Percentiles rank a stretch among this genome's conserved stretches.
Evolutionary conservation across 2,113 vertebrate species (phyloP).

Genomic region (Leucoraja erinaceus): DNA sequence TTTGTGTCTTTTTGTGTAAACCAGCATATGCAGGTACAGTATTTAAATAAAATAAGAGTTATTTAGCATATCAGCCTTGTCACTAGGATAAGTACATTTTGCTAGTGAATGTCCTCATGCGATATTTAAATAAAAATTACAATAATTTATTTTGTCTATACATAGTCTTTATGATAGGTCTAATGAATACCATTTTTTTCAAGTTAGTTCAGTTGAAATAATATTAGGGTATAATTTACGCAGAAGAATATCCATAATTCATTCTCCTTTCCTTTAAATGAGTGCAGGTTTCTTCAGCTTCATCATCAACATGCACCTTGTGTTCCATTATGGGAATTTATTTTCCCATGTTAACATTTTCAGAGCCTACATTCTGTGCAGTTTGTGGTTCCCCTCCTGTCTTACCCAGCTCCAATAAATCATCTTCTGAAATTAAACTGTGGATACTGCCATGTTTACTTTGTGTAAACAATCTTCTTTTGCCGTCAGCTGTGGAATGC

Average conservation of each 20-base stretch:
- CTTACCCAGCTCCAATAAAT: slow-evolving; percentile 41
- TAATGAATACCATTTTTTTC: not conserved
- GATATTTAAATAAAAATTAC: not conserved
- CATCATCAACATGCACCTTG: slow-evolving; percentile 41
- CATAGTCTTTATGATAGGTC: not conserved
- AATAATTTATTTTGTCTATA: not conserved
- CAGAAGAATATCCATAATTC: not conserved
- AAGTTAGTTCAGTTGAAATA: not conserved
- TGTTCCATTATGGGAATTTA: slow-evolving; percentile 37
- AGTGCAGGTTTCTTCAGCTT: slow-evolving; percentile 38
- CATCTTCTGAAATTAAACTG: slow-evolving; percentile 54
- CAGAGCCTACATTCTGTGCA: not conserved
- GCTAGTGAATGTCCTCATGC: not conserved
- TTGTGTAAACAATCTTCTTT: slow-evolving; percentile 47
- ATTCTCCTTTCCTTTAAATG: slow-evolving; percentile 24
- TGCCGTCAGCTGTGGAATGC: slow-evolving; percentile 54
- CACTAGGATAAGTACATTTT: not conserved
- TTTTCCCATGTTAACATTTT: slow-evolving; percentile 18
- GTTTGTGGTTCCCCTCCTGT: slow-evolving; percentile 24
- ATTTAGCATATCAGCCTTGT: not conserved
- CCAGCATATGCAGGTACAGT: too few relatives aligned
- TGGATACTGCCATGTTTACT: slow-evolving; percentile 42
- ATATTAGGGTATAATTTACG: not conserved
- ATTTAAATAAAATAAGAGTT: not conserved
- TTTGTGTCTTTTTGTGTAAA: too few relatives aligned